Evolutionary conservation across 2,888 invertebrate genomes (phyloP), one percentile per base, ranked within the genome.

Genomic region (Eupithecia subumbrata): DNA sequence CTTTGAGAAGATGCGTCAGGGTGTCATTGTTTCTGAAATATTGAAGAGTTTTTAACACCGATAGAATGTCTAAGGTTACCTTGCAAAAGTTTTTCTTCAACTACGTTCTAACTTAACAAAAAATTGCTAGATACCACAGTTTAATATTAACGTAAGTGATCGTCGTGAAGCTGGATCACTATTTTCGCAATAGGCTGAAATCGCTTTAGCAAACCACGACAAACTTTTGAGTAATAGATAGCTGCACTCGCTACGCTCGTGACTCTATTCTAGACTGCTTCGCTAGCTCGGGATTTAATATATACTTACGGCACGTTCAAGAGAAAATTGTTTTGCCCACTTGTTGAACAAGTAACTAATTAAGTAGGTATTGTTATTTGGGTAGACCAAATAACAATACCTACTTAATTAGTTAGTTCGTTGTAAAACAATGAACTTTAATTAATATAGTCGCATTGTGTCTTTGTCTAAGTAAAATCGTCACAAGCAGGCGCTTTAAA

Each of bases 1-100:
- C 99, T 92, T 99, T 99, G 84, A 99, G 95, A 80, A 99, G 95
- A 95, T 99, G 99, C 83, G 98, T 98, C 83, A 99, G 95, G 0
- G 98, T 98, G 89, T 98, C 98, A 93, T 96, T 96, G 92, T 98
- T 98, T 80, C 98, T 99, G 77, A 78, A 82, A 82, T 40, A 76
- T 78, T 8, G 9, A 64, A 34, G 1, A 34, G 64, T 34, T 64
- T 34, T 34, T 34, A 37, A 37, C 22, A 56, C 3, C 22, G 22
- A 48, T n/a, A n/a, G 48, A 11, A 22, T 11, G 22, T 22, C 52
- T n/a, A 52, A 22, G n/a, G n/a, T n/a, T 52, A 52, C 22, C n/a
- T n/a, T n/a, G 52, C 52, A 52, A 52, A 52, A 52, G n/a, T 8
- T 9, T n/a, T 52, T 52, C 48, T 52, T n/a, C 2, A n/a, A 45